These are phyloP conservation scores for Lophura nycthemera DNA, from an alignment of 2,113 vertebrate genomes.

Conservation along the genomic window DNA sequence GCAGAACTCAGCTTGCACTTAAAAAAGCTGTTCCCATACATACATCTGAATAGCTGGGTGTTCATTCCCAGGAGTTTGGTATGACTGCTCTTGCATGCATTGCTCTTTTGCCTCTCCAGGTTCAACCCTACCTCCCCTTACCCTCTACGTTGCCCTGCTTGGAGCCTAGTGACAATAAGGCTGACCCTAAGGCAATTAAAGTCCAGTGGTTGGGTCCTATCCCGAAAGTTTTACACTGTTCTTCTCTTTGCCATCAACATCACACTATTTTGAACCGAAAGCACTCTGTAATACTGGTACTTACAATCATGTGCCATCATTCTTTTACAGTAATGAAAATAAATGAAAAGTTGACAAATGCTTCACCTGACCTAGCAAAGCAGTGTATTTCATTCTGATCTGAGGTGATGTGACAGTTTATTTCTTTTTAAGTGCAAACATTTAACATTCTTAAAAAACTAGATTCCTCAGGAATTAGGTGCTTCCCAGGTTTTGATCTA, in stretches of 20 bases:
- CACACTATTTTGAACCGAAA: neutral
- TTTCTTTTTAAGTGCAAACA: neutral
- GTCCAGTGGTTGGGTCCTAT: neutral
- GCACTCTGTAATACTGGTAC: neutral
- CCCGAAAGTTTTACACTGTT: accelerated
- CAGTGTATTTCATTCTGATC: neutral
- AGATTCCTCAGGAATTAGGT: neutral
- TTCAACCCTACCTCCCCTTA: neutral
- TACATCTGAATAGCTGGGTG: neutral
- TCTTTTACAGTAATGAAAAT: neutral
- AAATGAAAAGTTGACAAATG: neutral
- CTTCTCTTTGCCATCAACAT: neutral
- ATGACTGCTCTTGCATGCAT: accelerated
- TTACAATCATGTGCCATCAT: neutral
- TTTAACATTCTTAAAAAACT: neutral
- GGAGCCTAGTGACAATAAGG: neutral
- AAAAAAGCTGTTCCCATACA: neutral
- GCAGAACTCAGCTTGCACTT: neutral
- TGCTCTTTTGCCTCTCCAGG: neutral
- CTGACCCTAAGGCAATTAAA: neutral
- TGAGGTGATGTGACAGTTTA: neutral
- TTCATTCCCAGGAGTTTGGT: neutral
- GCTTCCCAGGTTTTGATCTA: neutral
- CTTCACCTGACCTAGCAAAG: neutral
- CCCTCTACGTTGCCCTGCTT: too few species aligned